A percentile compares a stretch with the other conserved stretches of the same genome.
Conservation (phyloP, 2,888 invertebrate genomes). For the Vannuccia rotundouncinata region DNA sequence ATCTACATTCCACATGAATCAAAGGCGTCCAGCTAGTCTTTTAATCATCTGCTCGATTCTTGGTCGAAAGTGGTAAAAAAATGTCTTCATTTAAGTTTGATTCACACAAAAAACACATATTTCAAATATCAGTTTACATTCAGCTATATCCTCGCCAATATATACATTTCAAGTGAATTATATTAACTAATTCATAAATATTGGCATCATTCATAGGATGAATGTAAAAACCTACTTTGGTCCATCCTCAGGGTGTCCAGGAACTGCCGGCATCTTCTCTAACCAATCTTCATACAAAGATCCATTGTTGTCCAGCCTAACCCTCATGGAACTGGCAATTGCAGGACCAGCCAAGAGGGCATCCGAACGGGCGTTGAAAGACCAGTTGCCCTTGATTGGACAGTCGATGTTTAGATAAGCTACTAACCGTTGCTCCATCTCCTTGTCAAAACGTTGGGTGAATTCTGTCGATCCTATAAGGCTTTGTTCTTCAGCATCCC, state of each 20-base stretch:
- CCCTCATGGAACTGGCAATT: neutral
- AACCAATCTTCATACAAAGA: slow-evolving; percentile 39
- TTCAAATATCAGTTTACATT: too few species aligned
- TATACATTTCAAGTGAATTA: too few species aligned
- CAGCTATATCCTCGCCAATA: too few species aligned
- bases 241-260: slow-evolving; percentile 17
- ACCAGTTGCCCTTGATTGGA: slow-evolving; percentile 35
- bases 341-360: slow-evolving; percentile 20
- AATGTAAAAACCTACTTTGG: slow-evolving; percentile 8
- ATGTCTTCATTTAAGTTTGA: too few species aligned
- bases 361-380: slow-evolving; percentile 25
- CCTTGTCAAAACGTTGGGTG: slow-evolving; percentile 42
- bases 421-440: slow-evolving; percentile 52
- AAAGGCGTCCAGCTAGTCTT: too few species aligned
- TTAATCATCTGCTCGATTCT: too few species aligned
- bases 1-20: too few species aligned
- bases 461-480: slow-evolving; percentile 41
- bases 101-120: too few species aligned
- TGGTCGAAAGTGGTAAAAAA: too few species aligned
- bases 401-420: slow-evolving; percentile 57
- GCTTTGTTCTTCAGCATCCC: slow-evolving; percentile 41
- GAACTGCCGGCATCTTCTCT: slow-evolving; percentile 25
- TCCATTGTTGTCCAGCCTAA: neutral
- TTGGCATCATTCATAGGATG: too few species aligned
- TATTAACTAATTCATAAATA: too few species aligned